Percentiles rank a stretch among this genome's conserved stretches.
These are phyloP conservation scores for Synanthedon myopaeformis DNA, from an alignment of 2,888 invertebrate species.

Conservation along the genomic window DNA sequence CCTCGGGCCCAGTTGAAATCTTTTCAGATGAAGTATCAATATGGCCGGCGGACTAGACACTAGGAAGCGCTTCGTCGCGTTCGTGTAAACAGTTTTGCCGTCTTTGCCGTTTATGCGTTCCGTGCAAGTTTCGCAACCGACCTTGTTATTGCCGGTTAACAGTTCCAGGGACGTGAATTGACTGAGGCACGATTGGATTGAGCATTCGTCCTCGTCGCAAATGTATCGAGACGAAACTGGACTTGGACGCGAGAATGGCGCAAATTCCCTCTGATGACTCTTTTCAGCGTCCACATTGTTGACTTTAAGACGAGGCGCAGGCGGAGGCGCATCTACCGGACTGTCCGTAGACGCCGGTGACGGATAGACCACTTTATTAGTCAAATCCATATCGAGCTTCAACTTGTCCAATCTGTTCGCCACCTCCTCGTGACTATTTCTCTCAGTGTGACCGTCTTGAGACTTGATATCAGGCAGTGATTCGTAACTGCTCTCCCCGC, in stretches of 20 bases:
- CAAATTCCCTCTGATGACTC: conserved; percentile 29
- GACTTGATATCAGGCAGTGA: conserved; percentile 33
- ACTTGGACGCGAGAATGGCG: conserved; percentile 44
- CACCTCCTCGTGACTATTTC: conserved; percentile 31
- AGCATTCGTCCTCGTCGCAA: conserved; percentile 83
- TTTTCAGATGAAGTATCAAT: conserved; percentile 93
- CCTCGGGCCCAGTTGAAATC: conserved; percentile 87
- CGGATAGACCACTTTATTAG: conserved; percentile 26
- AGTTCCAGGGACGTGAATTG: conserved; percentile 93
- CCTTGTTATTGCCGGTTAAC: conserved; percentile 92
- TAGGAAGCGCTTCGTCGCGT: conserved; percentile 86
- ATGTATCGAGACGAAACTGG: conserved; percentile 76
- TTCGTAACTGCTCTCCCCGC: conserved; percentile 48
- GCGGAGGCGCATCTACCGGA: conserved; percentile 23
- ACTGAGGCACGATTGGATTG: conserved; percentile 89
- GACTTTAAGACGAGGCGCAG: conserved; percentile 31
- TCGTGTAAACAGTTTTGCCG: conserved; percentile 81
- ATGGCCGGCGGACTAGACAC: conserved; percentile 93
- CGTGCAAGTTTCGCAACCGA: conserved; percentile 92
- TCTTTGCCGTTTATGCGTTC: conserved; percentile 75
- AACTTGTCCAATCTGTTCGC: conserved; percentile 36
- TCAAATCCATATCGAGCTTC: conserved; percentile 41
- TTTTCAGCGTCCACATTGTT: conserved; percentile 41
- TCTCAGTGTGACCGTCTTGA: conserved; percentile 23
- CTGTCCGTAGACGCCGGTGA: conserved; percentile 29